These are phyloP conservation scores for Dilophus febrilis DNA, from an alignment of 2,888 invertebrate genomes.

Conservation along the genomic window DNA sequence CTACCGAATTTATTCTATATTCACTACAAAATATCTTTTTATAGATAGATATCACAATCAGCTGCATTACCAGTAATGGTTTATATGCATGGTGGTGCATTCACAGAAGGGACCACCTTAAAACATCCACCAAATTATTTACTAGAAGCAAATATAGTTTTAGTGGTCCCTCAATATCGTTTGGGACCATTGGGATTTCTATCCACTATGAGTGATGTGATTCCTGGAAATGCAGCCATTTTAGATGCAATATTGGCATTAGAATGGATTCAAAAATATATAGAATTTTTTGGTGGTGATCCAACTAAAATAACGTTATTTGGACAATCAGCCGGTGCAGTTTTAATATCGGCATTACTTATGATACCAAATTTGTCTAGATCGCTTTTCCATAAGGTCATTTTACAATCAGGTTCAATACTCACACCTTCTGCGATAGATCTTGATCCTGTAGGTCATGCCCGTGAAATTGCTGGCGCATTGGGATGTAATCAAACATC, in stretches of 20 bases:
- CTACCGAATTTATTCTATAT: too few species aligned
- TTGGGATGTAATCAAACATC: slow-evolving; percentile 17
- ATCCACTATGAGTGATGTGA: slow-evolving; percentile 32
- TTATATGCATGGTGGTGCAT: slow-evolving; percentile 29
- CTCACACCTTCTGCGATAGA: slow-evolving; percentile 34
- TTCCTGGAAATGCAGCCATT: slow-evolving; percentile 37
- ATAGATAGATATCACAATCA: slow-evolving; percentile 8
- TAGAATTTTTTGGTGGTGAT: slow-evolving; percentile 35
- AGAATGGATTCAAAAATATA: slow-evolving; percentile 32
- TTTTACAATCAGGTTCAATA: slow-evolving; percentile 35
- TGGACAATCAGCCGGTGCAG: slow-evolving; percentile 37
- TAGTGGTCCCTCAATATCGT: slow-evolving; percentile 33
- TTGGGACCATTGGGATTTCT: slow-evolving; percentile 35
- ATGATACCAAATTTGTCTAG: slow-evolving; percentile 27
- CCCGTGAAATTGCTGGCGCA: slow-evolving; percentile 24
- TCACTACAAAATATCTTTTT: too few species aligned
- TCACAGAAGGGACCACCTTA: slow-evolving; percentile 26
- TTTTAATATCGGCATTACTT: slow-evolving; percentile 31
- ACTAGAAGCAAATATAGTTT: slow-evolving; percentile 31
- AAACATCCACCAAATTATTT: slow-evolving; percentile 28
- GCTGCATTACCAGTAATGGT: slow-evolving; percentile 26
- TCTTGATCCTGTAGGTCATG: slow-evolving; percentile 26
- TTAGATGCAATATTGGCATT: slow-evolving; percentile 34
- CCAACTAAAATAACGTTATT: slow-evolving; percentile 31
- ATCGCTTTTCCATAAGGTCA: slow-evolving; percentile 33